Percentiles rank a stretch among this genome's conserved stretches.
Evolutionary conservation across 2,797 vertebrate species (phyloP).

Genomic region (Denticeps clupeoides): DNA sequence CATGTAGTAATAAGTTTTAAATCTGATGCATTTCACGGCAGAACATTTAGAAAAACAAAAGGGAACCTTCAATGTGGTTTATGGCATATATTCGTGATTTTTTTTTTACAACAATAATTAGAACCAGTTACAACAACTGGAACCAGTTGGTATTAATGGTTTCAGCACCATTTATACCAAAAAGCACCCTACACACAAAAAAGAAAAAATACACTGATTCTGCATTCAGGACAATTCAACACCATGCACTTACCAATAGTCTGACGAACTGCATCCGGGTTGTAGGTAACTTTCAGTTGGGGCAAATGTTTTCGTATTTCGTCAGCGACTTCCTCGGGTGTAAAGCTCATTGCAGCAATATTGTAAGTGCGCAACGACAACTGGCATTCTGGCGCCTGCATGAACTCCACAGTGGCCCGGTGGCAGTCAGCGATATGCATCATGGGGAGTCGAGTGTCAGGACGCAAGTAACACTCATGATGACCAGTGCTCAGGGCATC

Average conservation of each 20-base stretch:
- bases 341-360: conserved; percentile 69
- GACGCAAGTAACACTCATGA: conserved; percentile 61
- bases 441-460: conserved; percentile 69
- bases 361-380: conserved; percentile 67
- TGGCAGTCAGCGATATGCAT: conserved; percentile 73
- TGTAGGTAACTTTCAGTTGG: conserved; percentile 61
- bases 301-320: conserved; percentile 66
- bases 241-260: conserved; percentile 68
- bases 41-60: no score
- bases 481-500: conserved; percentile 61
- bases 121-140: background rate
- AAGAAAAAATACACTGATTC: background rate
- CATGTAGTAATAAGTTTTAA: background rate
- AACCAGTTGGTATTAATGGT: no score
- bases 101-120: background rate
- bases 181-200: background rate
- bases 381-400: conserved; percentile 56
- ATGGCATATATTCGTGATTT: no score
- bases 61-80: no score
- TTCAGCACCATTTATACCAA: no score
- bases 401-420: conserved; percentile 65
- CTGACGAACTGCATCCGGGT: conserved; percentile 58
- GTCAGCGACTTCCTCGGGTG: conserved; percentile 58
- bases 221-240: no score
- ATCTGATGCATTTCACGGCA: background rate